Base-by-base conservation (phyloP, 2,113 vertebrate genomes). In the Psittacus erithacus region DNA sequence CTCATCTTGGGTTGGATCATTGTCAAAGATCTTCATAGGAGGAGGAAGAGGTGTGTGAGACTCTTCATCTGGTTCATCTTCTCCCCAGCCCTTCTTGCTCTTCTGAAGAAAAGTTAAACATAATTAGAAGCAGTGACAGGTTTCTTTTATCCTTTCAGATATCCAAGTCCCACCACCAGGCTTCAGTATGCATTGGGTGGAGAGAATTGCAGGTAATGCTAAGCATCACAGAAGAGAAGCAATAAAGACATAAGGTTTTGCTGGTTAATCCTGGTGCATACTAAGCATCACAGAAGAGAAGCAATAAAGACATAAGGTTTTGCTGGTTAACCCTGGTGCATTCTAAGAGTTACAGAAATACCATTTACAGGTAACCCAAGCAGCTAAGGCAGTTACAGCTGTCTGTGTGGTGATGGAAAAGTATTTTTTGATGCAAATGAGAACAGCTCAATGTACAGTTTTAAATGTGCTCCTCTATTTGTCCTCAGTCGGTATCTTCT, bases 21-120 rank as follows among this genome's bases (percentile, higher is more conserved):
- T 99, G 95, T 99, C 99, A 95, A 99, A 99, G 97, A 99, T 99
- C 97, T 99, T 99, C 99, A 99, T 99, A 17, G 99, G 99, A 2
- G 99, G 99, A 43, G 99, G 99, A 49, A 99, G 98, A 24, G 98
- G 99, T 13, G 99, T 99, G 97, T 99, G 98, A 22, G 98, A 99
- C 59, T 99, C 99, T 93, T 99, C 99, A 49, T 99, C 99, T 71
- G 98, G 98, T 93, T 99, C 99, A 93, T 99, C 99, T 97, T 99
- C 99, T 83, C 99, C 99, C 96, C 99, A 99, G 7, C 99, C 99
- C 73, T 98, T 99, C 97, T 98, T 98, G 97, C 97, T 98, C 98
- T 98, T 98, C 97, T 98, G 97, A 98, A 98, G 97, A 64, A 89
- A 97, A 95, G 65, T 94, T 39, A 96, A 90, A 94, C 75, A 83